A percentile compares a stretch with the other conserved stretches of the same genome.
Evolutionary conservation across 2,888 invertebrate genomes (phyloP).

Genomic region (Drosophila conformis): DNA sequence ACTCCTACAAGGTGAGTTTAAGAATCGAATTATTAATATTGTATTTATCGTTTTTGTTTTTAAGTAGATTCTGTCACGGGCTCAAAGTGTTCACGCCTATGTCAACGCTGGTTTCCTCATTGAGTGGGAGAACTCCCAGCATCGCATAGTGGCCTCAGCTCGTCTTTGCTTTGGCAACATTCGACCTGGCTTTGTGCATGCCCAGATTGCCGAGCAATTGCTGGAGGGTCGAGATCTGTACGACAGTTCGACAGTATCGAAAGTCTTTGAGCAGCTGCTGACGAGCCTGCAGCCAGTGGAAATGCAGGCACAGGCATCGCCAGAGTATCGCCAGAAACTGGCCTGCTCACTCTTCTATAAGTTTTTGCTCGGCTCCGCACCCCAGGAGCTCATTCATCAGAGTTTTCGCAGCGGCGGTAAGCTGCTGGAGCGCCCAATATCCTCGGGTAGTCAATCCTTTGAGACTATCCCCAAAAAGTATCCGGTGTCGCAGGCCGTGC

Average conservation of each 20-base stretch:
- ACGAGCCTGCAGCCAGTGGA: slow-evolving; percentile 88
- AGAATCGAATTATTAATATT: too few relatives aligned
- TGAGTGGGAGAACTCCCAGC: slow-evolving; percentile 78
- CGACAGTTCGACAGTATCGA: slow-evolving; percentile 79
- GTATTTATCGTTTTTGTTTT: not conserved
- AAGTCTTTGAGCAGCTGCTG: slow-evolving; percentile 86
- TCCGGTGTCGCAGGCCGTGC: slow-evolving; percentile 90
- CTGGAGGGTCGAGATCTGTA: slow-evolving; percentile 85
- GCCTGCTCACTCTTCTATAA: slow-evolving; percentile 92
- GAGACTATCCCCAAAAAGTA: slow-evolving; percentile 89
- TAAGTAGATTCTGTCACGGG: slow-evolving; percentile 89
- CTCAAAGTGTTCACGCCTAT: slow-evolving; percentile 91
- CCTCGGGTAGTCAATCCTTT: slow-evolving; percentile 89
- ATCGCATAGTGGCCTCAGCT: slow-evolving; percentile 78
- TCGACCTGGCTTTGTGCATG: slow-evolving; percentile 86
- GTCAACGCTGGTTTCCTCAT: slow-evolving; percentile 91
- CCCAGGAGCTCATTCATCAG: slow-evolving; percentile 83
- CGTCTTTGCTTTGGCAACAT: slow-evolving; percentile 89
- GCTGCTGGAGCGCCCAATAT: slow-evolving; percentile 87
- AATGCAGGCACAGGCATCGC: slow-evolving; percentile 88
- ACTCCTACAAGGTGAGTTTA: slow-evolving; percentile 88
- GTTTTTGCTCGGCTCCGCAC: slow-evolving; percentile 87
- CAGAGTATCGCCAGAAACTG: slow-evolving; percentile 89
- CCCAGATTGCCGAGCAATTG: slow-evolving; percentile 86
- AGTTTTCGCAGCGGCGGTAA: slow-evolving; percentile 78